Percentiles rank a stretch among this genome's conserved stretches.
Conservation (phyloP, 2,113 vertebrate genomes). For the Thermophis baileyi region DNA sequence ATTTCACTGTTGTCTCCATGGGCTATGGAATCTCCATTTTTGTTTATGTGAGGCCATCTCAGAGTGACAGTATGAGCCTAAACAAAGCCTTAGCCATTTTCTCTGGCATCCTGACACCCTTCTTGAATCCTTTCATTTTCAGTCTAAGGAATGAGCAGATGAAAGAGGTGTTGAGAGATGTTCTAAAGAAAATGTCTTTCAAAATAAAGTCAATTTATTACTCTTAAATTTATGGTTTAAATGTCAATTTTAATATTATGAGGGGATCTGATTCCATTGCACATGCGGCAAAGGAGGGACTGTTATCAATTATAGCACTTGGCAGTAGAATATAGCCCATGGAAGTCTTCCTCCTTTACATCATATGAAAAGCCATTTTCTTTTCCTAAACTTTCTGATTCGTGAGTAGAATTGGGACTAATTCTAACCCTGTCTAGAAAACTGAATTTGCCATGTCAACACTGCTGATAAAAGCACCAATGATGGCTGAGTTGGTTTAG, state of each 20-base stretch:
- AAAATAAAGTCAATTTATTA: background rate
- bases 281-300: background rate
- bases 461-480: background rate
- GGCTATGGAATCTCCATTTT: conserved; percentile 37
- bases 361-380: background rate
- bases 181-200: background rate
- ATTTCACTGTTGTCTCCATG: conserved; percentile 26
- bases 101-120: conserved; percentile 27
- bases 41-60: conserved; percentile 35
- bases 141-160: conserved; percentile 31
- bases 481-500: background rate
- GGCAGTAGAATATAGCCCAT: background rate
- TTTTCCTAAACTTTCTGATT: background rate
- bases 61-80: conserved; percentile 18
- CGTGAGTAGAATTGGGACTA: background rate
- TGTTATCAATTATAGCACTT: background rate
- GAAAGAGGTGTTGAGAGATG: background rate
- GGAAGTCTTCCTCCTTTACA: background rate
- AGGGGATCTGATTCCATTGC: background rate
- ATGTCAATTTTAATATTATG: background rate
- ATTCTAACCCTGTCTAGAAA: background rate
- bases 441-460: background rate
- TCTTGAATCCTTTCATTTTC: conserved; percentile 28
- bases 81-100: conserved; percentile 30
- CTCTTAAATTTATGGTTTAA: background rate